Percentiles rank a stretch among this genome's conserved stretches.
phyloP scores from a whole-genome alignment of 2,888 invertebrate genomes.

The Drosophila recens region DNA sequence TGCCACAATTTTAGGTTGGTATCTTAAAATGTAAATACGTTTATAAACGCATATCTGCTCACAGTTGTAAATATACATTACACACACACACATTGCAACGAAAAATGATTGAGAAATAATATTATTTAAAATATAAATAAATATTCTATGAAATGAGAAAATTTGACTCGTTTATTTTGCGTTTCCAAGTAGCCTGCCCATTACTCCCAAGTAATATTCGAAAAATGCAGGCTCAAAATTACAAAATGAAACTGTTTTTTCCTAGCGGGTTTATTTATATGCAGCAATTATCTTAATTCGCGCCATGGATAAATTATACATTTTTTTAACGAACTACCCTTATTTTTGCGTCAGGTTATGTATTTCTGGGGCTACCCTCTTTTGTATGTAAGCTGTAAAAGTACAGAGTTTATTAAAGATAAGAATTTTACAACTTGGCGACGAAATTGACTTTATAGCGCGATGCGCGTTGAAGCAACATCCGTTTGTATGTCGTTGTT shows the following conservation, averaged over 20 bases:
- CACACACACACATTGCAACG: not conserved
- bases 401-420: conserved; percentile 3
- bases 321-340: not conserved
- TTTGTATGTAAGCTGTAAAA: not conserved
- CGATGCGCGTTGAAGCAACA: not conserved
- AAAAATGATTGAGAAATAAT: not conserved
- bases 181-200: too few relatives aligned
- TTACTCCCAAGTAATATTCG: too few relatives aligned
- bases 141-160: too few relatives aligned
- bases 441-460: not conserved
- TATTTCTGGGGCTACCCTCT: not conserved
- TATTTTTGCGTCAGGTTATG: not conserved
- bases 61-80: not conserved
- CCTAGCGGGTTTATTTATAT: too few relatives aligned
- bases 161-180: not conserved
- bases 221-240: too few relatives aligned
- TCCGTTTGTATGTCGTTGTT: conserved; percentile 3
- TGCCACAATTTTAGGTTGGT: conserved; percentile 49
- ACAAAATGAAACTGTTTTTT: not conserved
- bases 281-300: not conserved
- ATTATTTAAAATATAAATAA: not conserved
- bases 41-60: not conserved
- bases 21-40: conserved; percentile 22
- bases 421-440: conserved; percentile 2
- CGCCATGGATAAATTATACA: not conserved